These are phyloP conservation scores for Pherbina coryleti DNA, from an alignment of 2,888 invertebrate genomes.

Conservation along the genomic window DNA sequence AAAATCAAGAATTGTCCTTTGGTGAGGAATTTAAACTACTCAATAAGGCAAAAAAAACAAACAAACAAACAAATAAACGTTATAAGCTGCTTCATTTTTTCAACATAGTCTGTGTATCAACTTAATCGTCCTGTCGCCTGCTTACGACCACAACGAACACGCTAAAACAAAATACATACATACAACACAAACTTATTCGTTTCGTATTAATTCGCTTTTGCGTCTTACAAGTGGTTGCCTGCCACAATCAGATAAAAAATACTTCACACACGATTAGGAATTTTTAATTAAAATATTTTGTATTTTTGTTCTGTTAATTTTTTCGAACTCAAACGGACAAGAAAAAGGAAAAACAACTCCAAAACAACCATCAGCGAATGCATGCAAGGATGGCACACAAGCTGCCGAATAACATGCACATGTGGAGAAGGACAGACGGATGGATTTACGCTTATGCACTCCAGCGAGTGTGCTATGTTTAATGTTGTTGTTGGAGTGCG, in stretches of 20 bases:
- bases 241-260: constrained; percentile 68
- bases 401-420: constrained; percentile 39
- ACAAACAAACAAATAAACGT: not conserved
- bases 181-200: constrained; percentile 49
- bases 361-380: constrained; percentile 21
- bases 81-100: not conserved
- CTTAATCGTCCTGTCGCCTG: not conserved
- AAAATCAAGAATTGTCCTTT: too few species aligned
- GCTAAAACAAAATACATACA: not conserved
- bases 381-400: constrained; percentile 38
- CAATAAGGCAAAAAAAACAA: not conserved
- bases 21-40: not conserved
- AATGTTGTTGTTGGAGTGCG: constrained; percentile 35
- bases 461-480: not conserved
- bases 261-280: constrained; percentile 70
- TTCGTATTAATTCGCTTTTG: constrained; percentile 58
- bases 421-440: constrained; percentile 13
- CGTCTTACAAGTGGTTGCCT: constrained; percentile 52
- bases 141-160: not conserved
- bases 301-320: constrained; percentile 65
- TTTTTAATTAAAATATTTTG: constrained; percentile 71
- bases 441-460: not conserved
- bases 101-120: not conserved
- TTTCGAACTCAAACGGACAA: constrained; percentile 13
- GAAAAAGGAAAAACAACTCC: constrained; percentile 1